Evolutionary conservation across 2,113 vertebrate species (phyloP).

Genomic region (Sitta europaea): DNA sequence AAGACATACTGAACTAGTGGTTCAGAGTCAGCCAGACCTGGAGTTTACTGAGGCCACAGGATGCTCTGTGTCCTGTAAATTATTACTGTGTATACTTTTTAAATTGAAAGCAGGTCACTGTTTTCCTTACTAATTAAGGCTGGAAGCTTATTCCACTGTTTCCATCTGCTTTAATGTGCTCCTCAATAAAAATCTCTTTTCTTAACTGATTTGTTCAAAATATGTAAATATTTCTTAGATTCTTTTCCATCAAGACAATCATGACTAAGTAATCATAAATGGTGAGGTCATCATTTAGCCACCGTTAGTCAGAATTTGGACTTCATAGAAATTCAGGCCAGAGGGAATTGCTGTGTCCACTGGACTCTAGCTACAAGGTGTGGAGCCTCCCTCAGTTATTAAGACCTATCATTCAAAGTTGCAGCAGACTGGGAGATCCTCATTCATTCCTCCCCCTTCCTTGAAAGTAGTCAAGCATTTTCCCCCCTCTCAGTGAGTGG

Average conservation of each 20-base stretch:
- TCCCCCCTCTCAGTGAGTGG: background rate
- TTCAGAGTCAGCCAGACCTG: constrained; percentile 13
- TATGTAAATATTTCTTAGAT: background rate
- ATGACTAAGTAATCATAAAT: background rate
- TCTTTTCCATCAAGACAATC: background rate
- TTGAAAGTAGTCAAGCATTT: background rate
- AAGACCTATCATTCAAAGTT: background rate
- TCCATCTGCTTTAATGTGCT: background rate
- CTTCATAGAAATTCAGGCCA: background rate
- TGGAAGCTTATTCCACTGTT: background rate
- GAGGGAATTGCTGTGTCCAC: background rate
- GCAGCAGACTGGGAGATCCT: background rate
- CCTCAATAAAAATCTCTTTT: background rate
- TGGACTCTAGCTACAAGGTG: background rate
- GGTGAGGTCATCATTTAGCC: background rate
- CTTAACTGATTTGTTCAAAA: background rate
- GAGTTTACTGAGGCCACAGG: background rate
- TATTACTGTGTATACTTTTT: background rate
- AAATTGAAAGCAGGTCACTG: constrained; percentile 31
- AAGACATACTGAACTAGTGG: background rate
- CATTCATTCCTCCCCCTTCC: background rate
- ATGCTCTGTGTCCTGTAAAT: background rate
- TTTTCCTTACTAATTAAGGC: constrained; percentile 7
- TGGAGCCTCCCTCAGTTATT: background rate
- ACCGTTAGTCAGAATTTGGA: background rate